Base-by-base conservation (phyloP, 2,888 invertebrate genomes). In the Protophormia terraenovae region DNA sequence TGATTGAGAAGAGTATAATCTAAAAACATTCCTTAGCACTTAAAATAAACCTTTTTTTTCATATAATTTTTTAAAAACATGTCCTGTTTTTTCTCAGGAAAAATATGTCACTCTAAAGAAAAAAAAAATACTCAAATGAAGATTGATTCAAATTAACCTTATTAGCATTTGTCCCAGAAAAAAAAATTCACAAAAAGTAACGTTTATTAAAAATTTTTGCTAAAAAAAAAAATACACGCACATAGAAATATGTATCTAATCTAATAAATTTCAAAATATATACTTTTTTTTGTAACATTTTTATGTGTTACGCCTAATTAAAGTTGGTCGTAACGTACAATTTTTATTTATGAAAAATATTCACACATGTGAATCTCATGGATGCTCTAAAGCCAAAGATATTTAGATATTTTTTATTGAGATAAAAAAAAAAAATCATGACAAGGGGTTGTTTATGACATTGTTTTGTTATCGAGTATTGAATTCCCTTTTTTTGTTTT, bases 291-390 rank as follows among this genome's bases (percentile, higher is more conserved):
- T 76, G 62, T 55, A 71, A 76, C 71, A 71, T 64, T 83, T 82
- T 83, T 83, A 77, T 83, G 58, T 77, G 82, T 72, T 83, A 71
- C 82, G 82, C 71, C 71, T 83, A 83, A 83, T 83, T 83, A 83
- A 77, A 76, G 76, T 71, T 72, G 35, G 64, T 72, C 72, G 64
- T 72, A 47, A 77, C 47, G 82, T 53, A 45, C 10, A 73, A 67
- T 47, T 55, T 80, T 80, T 58, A 22, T 67, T 80, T 67, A 4
- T n/a, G n/a, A n/a, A n/a, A n/a, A 24, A 67, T 27, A 81, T 81
- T 75, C 81, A 50, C 73, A 81, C 71, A 72, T 75, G 58, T 75
- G 47, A 62, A 78, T 27, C 27, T 38, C 19, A 62, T 72, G 62
- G 62, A 75, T 81, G 67, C 73, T 80, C 32, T 16, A n/a, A 50